Base-by-base conservation (phyloP, 2,113 vertebrate genomes). In the Carassius carassius region DNA sequence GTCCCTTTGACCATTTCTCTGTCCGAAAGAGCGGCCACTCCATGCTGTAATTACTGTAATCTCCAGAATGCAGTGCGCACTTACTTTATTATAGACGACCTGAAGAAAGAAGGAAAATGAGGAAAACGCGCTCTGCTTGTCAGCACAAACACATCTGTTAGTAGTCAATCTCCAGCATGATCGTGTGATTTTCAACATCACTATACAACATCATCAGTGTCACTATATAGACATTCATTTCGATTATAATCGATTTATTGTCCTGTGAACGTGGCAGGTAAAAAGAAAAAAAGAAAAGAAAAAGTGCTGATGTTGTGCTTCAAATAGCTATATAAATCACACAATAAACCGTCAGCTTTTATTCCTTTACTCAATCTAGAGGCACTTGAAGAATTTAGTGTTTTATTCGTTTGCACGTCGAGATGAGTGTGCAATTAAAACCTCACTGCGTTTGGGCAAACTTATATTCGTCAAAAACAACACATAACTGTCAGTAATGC, bases 1-100 rank as follows among this genome's bases (percentile, higher is more conserved):
- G 67, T 70, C 35, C 21, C 69, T 37, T 78, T 60, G 56, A 78
- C 54, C 32, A 37, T 65, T 35, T 51, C n/a, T 25, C 35, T 29
- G 35, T 5, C 35, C 35, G 35, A 37, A 37, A 6, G 58, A 65
- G n/a, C n/a, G n/a, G n/a, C 70, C 70, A 86, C 44, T 75, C 51
- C 76, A 58, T 84, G 84, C 85, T 88, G 86, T 92, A 92, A 94
- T 94, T 93, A 93, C 91, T 91, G 90, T 90, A 92, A 94, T 92
- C 91, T 92, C 69, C 91, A 90, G 91, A 87, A 87, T 93, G 90
- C 88, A 90, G 90, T 88, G 89, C 91, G 90, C 89, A 90, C 91
- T 92, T 93, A 91, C 80, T 92, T 93, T 90, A 93, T 95, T 93
- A 91, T 81, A 54, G 62, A 13, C 62, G 6, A 81, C 9, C 62